Evolutionary conservation across 1,140 invertebrate species (phyloP), one percentile per base, ranked within the genome.

Genomic region (Pogonomyrmex barbatus): DNA sequence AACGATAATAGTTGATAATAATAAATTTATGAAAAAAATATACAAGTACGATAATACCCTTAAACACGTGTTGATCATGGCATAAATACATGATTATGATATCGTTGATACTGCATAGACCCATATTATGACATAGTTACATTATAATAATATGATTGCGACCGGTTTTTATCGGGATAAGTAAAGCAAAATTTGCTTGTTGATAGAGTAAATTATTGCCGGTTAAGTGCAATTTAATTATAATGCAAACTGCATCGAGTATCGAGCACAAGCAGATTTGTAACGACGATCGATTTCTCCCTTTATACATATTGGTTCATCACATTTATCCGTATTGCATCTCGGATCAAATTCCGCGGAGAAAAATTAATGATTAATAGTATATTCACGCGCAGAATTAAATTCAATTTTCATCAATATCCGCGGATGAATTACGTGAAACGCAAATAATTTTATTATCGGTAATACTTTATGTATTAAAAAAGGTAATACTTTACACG

Each of bases 171-270:
- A 33, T 68, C 56, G 79, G 33, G 30, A 82, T 60, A 71, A 83
- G 42, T 75, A 75, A 83, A 62, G 47, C 42, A 12, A 73, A 42
- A 60, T 62, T 82, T n/a, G 42, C 30, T 73, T n/a, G 79, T 50
- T 39, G 79, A 36, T 42, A 45, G 17, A 24, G 42, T 56, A 75
- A 83, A 83, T 83, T 83, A 73, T 36, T 56, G 42, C 45, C 52
- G 68, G 42, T 73, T 75, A 75, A 73, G 45, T 83, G 54, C 63
- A 68, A 81, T 79, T 79, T 79, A 68, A 79, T 81, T 70, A 81
- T 70, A 81, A 81, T 68, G 12, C 30, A 75, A 62, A 75, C 39
- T 17, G 42, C 75, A 60, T 60, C 42, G 33, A 83, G 30, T 39
- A 56, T 39, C 30, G 45, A 62, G 36, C 50, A n/a, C 24, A 39